Evolutionary conservation across 2,888 invertebrate species (phyloP).

Genomic region (Phyllotreta cruciferae): DNA sequence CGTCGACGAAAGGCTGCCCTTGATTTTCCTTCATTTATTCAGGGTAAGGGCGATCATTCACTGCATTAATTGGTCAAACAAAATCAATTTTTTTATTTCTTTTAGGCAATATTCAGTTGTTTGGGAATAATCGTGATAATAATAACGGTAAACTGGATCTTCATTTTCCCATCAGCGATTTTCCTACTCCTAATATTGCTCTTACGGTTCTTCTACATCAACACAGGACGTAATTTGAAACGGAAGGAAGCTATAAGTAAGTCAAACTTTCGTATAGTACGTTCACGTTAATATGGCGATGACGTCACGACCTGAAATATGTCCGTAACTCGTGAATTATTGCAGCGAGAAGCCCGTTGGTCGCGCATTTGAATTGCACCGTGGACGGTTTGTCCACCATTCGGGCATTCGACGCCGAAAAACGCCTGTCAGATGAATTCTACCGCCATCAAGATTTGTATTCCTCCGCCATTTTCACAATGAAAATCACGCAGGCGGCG

Average conservation of each 20-base stretch:
- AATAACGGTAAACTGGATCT: slow-evolving; percentile 42
- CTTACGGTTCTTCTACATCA: slow-evolving; percentile 38
- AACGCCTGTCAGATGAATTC: slow-evolving; percentile 51
- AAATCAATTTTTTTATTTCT: neutral
- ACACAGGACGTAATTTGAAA: slow-evolving; percentile 43
- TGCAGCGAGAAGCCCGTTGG: slow-evolving; percentile 54
- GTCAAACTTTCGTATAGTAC: slow-evolving; percentile 1
- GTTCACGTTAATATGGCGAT: neutral
- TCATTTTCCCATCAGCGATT: slow-evolving; percentile 35
- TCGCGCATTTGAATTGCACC: slow-evolving; percentile 55
- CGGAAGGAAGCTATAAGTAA: slow-evolving; percentile 41
- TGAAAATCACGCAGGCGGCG: slow-evolving; percentile 46
- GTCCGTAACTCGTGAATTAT: slow-evolving; percentile 46
- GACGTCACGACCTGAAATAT: neutral
- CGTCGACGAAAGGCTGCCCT: slow-evolving; percentile 43
- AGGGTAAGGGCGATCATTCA: slow-evolving; percentile 32
- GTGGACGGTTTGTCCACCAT: slow-evolving; percentile 56
- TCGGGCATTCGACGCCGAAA: slow-evolving; percentile 51
- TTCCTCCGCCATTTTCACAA: slow-evolving; percentile 52
- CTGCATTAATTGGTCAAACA: neutral
- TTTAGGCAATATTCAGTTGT: slow-evolving; percentile 43
- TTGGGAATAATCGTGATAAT: slow-evolving; percentile 45
- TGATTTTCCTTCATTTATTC: slow-evolving; percentile 34
- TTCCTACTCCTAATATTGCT: slow-evolving; percentile 34
- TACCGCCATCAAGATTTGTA: slow-evolving; percentile 54